A percentile compares a stretch with the other conserved stretches of the same genome.
Evolutionary conservation across 2,888 invertebrate species (phyloP).

Genomic region (Baccha elongata): DNA sequence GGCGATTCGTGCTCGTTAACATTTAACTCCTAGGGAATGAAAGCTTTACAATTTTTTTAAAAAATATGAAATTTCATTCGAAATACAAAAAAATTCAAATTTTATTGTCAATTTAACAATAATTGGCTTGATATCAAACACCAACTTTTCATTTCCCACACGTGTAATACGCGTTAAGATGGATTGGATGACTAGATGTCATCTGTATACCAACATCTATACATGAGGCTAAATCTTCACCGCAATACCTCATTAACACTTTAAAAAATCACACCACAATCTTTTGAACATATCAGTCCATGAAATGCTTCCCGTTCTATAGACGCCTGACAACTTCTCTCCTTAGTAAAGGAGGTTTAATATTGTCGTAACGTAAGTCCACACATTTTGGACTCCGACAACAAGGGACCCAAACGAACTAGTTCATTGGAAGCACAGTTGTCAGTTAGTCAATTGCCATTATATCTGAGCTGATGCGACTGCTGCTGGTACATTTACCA

Average conservation of each 20-base stretch:
- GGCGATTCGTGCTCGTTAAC: too few relatives aligned
- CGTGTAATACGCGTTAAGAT: neutral
- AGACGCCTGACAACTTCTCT: slow-evolving; percentile 58
- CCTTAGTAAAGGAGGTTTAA: slow-evolving; percentile 14
- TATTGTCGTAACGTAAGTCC: slow-evolving; percentile 30
- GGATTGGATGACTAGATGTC: too few relatives aligned
- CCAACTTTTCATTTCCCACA: neutral
- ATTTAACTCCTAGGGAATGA: too few relatives aligned
- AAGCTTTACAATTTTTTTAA: too few relatives aligned
- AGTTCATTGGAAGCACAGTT: slow-evolving; percentile 52
- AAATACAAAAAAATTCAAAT: too few relatives aligned
- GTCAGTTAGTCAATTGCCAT: slow-evolving; percentile 66
- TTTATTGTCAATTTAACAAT: too few relatives aligned
- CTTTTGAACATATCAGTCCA: slow-evolving; percentile 12
- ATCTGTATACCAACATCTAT: neutral
- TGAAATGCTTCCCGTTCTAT: slow-evolving; percentile 1
- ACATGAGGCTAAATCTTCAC: slow-evolving; percentile 20
- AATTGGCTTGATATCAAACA: neutral
- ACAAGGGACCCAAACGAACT: slow-evolving; percentile 48
- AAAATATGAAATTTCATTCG: too few relatives aligned
- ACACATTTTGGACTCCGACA: slow-evolving; percentile 13
- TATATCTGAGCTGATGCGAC: slow-evolving; percentile 33
- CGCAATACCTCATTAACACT: slow-evolving; percentile 57
- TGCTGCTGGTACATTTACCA: slow-evolving; percentile 10
- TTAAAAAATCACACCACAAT: slow-evolving; percentile 41